These are phyloP conservation scores for Protomyctophum bolini DNA, from an alignment of 2,113 vertebrate genomes.

Conservation along the genomic window DNA sequence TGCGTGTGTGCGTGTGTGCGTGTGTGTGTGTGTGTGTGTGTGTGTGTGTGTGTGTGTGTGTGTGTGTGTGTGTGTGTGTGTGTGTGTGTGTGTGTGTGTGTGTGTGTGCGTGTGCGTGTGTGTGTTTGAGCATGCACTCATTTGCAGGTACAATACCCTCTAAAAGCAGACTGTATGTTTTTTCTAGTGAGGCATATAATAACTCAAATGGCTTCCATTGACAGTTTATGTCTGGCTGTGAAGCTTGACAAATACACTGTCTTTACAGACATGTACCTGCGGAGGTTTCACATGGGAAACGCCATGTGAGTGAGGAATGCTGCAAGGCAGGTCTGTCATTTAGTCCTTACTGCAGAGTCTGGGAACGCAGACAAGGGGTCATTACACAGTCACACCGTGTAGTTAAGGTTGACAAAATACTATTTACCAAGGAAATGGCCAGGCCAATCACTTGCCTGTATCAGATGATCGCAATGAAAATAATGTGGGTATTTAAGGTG, in stretches of 20 bases:
- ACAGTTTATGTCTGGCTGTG: slow-evolving; percentile 57
- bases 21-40: neutral
- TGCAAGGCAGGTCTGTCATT: slow-evolving; percentile 32
- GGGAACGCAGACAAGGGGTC: slow-evolving; percentile 2
- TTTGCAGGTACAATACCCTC: neutral
- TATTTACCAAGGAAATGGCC: slow-evolving; percentile 7
- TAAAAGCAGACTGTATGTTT: slow-evolving; percentile 36
- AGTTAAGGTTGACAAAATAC: slow-evolving; percentile 26
- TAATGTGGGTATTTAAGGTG: slow-evolving; percentile 44
- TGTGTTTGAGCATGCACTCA: slow-evolving; percentile 8
- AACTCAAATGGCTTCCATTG: slow-evolving; percentile 56
- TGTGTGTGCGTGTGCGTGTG: neutral
- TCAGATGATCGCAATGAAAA: slow-evolving; percentile 39
- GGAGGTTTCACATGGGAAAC: slow-evolving; percentile 49
- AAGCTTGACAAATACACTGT: slow-evolving; percentile 62
- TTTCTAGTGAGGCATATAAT: slow-evolving; percentile 50
- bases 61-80: neutral
- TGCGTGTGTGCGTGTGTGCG: neutral
- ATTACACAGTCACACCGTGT: slow-evolving; percentile 23
- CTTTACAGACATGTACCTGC: slow-evolving; percentile 41
- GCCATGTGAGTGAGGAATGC: slow-evolving; percentile 33
- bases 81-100: neutral
- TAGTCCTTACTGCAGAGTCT: neutral
- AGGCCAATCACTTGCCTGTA: slow-evolving; percentile 10
- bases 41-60: neutral